phyloP scores from a whole-genome alignment of 2,888 invertebrate genomes.

The Morpho deidamia region DNA sequence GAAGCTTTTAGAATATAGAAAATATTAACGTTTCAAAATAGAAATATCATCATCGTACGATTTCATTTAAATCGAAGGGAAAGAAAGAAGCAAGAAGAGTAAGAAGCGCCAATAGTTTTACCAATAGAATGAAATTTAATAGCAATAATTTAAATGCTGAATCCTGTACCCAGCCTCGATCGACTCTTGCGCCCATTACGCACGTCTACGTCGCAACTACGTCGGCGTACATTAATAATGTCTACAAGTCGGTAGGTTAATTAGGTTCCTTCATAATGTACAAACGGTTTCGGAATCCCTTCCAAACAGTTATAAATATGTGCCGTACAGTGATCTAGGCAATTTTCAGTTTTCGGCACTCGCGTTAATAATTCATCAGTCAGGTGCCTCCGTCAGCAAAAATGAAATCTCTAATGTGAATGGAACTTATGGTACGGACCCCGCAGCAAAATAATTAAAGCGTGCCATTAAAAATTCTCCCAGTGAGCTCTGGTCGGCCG shows the following conservation, averaged over 20 bases:
- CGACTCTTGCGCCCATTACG: no score
- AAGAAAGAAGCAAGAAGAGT: no score
- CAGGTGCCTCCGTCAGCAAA: constrained; percentile 54
- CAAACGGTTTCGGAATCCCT: constrained; percentile 64
- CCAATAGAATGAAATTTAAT: no score
- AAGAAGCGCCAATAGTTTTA: no score
- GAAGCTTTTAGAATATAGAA: no score
- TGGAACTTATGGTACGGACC: constrained; percentile 61
- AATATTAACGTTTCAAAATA: no score
- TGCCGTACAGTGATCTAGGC: constrained; percentile 55
- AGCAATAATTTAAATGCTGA: no score
- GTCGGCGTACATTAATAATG: constrained; percentile 31
- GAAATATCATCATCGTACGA: no score
- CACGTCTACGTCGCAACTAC: neutral
- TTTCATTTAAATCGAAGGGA: no score
- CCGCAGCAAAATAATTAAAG: constrained; percentile 75
- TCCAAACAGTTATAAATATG: constrained; percentile 69
- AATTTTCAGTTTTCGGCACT: constrained; percentile 73
- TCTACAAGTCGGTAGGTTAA: constrained; percentile 55
- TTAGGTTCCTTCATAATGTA: constrained; percentile 74
- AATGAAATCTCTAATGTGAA: constrained; percentile 77
- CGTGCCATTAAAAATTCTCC: constrained; percentile 76
- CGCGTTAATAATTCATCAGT: constrained; percentile 51
- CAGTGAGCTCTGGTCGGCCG: constrained; percentile 62
- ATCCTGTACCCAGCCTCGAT: no score